These are phyloP conservation scores for Epinephelus fuscoguttatus DNA, from an alignment of 2,113 vertebrate genomes.

Conservation along the genomic window DNA sequence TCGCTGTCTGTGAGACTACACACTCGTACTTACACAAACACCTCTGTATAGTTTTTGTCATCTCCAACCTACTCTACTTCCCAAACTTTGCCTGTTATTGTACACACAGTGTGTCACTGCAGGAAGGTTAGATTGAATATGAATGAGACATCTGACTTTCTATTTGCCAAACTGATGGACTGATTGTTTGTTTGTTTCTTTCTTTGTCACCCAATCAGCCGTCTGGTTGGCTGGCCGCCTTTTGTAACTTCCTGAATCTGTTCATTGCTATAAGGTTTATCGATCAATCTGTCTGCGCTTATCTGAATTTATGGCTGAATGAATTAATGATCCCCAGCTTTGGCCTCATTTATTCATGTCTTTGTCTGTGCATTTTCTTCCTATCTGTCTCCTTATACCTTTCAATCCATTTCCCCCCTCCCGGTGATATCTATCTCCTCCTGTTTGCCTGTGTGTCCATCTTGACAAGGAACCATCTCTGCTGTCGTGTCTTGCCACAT, in stretches of 20 bases:
- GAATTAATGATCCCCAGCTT: constrained; percentile 69
- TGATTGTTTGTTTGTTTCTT: constrained; percentile 41
- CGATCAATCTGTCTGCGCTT: constrained; percentile 66
- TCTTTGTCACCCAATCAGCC: constrained; percentile 8
- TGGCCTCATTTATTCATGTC: constrained; percentile 56
- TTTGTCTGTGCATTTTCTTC: constrained; percentile 40
- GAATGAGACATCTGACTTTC: constrained; percentile 59
- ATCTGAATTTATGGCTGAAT: constrained; percentile 69
- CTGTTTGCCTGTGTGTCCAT: constrained; percentile 60
- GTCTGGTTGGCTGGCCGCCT: constrained; percentile 29
- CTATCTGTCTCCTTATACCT: constrained; percentile 51
- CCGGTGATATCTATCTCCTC: constrained; percentile 62
- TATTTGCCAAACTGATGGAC: constrained; percentile 37
- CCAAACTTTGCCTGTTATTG: constrained; percentile 1
- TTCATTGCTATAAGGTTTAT: constrained; percentile 61
- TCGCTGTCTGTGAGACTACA: background rate
- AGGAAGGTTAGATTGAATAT: constrained; percentile 38
- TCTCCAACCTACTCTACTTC: constrained; percentile 18
- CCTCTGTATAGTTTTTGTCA: constrained; percentile 25
- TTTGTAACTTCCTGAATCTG: constrained; percentile 37
- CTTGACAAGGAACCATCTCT: constrained; percentile 59
- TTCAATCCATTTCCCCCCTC: constrained; percentile 43
- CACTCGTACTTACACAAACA: constrained; percentile 6
- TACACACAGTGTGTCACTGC: constrained; percentile 14
- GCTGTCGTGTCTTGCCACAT: constrained; percentile 59